Conservation (phyloP, 1,140 invertebrate genomes). For the Frieseomelitta varia region DNA sequence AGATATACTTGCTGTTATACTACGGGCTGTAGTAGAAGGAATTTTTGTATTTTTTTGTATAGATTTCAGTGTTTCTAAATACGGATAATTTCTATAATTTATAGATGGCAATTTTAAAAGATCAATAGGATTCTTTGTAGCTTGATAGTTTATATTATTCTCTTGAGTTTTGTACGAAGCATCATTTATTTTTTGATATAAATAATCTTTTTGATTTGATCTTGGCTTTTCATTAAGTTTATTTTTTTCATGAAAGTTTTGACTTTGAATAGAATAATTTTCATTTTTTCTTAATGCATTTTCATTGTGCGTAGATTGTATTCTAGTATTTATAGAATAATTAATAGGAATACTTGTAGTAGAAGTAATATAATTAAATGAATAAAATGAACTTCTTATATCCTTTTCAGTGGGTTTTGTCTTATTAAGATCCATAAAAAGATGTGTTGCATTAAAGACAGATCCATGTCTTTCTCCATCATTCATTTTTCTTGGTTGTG, state of each 20-base stretch:
- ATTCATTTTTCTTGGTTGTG: slow-evolving; percentile 1
- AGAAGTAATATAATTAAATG: background rate
- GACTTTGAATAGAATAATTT: background rate
- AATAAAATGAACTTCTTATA: background rate
- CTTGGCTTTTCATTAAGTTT: slow-evolving; percentile 9
- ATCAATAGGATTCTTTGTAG: background rate
- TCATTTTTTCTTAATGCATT: background rate
- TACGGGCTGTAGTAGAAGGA: background rate
- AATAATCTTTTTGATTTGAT: background rate
- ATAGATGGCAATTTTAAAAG: background rate
- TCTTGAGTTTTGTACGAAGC: background rate
- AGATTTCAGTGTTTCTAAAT: slow-evolving; percentile 68
- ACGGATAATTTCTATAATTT: slow-evolving; percentile 65
- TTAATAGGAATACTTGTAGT: background rate
- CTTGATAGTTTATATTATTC: background rate
- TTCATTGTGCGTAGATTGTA: background rate
- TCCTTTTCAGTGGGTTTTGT: background rate
- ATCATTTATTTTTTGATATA: background rate
- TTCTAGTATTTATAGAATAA: background rate
- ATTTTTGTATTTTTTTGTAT: slow-evolving; percentile 62
- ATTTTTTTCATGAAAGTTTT: background rate
- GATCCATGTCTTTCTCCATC: background rate
- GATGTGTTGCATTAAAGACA: background rate
- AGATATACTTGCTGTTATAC: background rate
- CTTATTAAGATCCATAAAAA: background rate